Conservation (phyloP, 2,113 vertebrate genomes). For the Siniperca knerii region DNA sequence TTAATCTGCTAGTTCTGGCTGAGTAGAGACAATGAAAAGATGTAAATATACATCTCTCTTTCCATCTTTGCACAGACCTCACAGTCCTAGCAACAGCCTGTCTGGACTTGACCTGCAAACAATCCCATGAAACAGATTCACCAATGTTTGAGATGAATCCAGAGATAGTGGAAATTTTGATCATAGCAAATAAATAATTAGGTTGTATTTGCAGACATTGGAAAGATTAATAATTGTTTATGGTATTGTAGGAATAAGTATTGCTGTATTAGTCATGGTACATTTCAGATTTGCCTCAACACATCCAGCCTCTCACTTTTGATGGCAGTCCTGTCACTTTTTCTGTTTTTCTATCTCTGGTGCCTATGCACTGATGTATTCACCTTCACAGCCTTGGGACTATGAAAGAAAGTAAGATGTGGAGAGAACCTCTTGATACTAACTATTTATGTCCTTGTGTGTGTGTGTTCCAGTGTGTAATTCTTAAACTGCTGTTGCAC, state of each 20-base stretch:
- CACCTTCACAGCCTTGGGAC: conserved; percentile 16
- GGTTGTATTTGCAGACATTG: background rate
- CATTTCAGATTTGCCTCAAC: background rate
- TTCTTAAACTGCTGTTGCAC: background rate
- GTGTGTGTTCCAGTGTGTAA: conserved; percentile 2
- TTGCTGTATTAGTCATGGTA: background rate
- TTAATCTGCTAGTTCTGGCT: conserved; percentile 7
- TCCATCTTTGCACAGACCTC: background rate
- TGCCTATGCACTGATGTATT: conserved; percentile 2
- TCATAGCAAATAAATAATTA: background rate
- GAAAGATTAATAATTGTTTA: background rate
- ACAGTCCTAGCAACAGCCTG: conserved; percentile 16
- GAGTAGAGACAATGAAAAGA: background rate
- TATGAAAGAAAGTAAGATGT: conserved; percentile 9
- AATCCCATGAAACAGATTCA: conserved; percentile 1
- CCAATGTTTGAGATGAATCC: background rate
- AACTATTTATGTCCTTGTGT: conserved; percentile 14
- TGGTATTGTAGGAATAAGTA: background rate
- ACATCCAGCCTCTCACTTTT: conserved; percentile 14
- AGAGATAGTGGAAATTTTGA: background rate
- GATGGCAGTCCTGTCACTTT: background rate
- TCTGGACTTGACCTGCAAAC: background rate
- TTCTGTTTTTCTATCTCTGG: background rate
- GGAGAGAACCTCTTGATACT: conserved; percentile 4
- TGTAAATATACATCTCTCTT: background rate